These are phyloP conservation scores for Globia sparganii DNA, from an alignment of 2,888 invertebrate genomes.

Conservation along the genomic window DNA sequence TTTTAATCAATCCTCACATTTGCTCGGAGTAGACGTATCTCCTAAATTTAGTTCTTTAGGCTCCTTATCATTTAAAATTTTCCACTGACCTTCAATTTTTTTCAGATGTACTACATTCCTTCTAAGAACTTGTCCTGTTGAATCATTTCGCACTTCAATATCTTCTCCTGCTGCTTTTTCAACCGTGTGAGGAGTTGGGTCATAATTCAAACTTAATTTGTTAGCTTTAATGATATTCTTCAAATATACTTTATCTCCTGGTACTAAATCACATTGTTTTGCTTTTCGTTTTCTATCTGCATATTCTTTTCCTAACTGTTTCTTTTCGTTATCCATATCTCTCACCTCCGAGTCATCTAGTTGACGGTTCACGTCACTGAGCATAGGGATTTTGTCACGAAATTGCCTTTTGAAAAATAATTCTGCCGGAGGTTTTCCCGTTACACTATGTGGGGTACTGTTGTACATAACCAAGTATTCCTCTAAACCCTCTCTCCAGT, in stretches of 20 bases:
- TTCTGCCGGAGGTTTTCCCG: too few species aligned
- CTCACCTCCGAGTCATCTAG: neutral
- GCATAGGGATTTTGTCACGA: neutral
- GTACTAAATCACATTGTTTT: neutral
- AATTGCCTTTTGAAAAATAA: neutral
- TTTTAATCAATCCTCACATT: too few species aligned
- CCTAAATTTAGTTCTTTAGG: too few species aligned
- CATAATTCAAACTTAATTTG: slow-evolving; percentile 5
- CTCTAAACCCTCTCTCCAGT: neutral
- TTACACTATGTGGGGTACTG: neutral
- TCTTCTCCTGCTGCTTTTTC: too few species aligned
- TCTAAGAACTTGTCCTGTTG: too few species aligned
- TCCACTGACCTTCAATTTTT: too few species aligned
- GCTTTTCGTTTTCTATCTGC: neutral
- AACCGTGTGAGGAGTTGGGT: neutral
- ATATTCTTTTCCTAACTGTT: neutral
- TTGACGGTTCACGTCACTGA: neutral
- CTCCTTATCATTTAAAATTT: too few species aligned
- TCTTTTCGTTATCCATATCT: neutral
- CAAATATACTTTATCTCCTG: neutral
- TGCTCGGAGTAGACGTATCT: too few species aligned
- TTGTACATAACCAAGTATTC: neutral
- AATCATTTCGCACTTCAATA: too few species aligned
- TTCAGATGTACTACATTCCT: too few species aligned
- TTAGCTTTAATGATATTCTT: neutral